phyloP scores from a whole-genome alignment of 2,888 invertebrate species.

The Noctua comes region DNA sequence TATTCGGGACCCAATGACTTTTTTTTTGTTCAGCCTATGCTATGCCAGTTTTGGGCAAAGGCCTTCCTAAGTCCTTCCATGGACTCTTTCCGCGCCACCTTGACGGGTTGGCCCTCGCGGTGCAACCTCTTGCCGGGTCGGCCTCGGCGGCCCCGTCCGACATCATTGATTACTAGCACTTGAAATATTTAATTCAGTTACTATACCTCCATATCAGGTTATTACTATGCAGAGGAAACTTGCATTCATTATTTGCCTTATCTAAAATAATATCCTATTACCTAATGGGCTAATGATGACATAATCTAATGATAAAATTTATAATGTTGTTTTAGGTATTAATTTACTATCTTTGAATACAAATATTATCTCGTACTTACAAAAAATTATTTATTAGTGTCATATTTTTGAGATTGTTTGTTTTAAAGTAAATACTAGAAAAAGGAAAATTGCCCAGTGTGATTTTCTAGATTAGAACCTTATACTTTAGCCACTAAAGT shows the following conservation, averaged over 20 bases:
- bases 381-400: neutral
- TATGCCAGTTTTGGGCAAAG: neutral
- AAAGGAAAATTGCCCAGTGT: neutral
- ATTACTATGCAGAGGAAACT: constrained; percentile 1
- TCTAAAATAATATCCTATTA: constrained; percentile 35
- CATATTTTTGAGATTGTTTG: neutral
- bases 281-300: constrained; percentile 28
- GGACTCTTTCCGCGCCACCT: no score
- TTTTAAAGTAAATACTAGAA: constrained; percentile 3
- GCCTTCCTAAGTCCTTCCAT: neutral
- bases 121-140: neutral
- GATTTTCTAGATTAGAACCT: neutral
- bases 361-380: constrained; percentile 15
- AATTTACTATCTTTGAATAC: constrained; percentile 10
- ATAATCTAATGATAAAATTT: constrained; percentile 33
- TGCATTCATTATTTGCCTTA: constrained; percentile 34
- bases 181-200: constrained; percentile 6
- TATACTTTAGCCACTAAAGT: fast-evolving
- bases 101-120: neutral
- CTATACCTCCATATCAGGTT: neutral
- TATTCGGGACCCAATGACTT: no score
- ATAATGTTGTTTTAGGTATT: constrained; percentile 26
- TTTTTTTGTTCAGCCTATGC: neutral
- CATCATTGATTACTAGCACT: neutral
- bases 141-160: neutral